Conservation (phyloP, 2,113 vertebrate genomes). For the Morphnarchus princeps region DNA sequence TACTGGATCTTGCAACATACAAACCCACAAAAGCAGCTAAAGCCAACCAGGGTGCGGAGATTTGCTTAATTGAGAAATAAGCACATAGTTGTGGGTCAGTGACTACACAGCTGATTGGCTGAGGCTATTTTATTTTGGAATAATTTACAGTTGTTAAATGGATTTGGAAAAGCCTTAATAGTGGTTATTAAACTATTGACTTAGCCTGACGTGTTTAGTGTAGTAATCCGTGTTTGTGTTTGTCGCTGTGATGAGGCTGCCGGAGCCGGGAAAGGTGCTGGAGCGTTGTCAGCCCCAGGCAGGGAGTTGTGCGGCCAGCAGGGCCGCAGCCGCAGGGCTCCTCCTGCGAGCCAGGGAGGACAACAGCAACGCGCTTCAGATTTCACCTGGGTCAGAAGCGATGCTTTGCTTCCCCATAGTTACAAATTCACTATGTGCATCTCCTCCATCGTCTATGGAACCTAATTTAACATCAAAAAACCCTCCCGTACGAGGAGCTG, state of each 20-base stretch:
- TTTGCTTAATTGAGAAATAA: conserved; percentile 66
- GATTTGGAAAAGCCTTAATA: conserved; percentile 64
- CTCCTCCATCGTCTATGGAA: background rate
- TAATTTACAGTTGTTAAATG: conserved; percentile 67
- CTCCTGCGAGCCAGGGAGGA: background rate
- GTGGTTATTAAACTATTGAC: conserved; percentile 69
- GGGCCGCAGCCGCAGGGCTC: background rate
- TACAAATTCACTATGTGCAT: background rate
- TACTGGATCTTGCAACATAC: background rate
- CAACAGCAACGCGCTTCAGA: background rate
- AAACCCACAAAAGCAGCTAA: background rate
- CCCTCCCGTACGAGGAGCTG: background rate
- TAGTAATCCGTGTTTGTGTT: conserved; percentile 35
- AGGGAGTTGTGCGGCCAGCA: background rate
- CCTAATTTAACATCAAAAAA: background rate
- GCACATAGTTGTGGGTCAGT: conserved; percentile 50
- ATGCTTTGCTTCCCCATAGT: background rate
- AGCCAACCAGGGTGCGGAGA: conserved; percentile 17
- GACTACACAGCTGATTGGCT: conserved; percentile 56
- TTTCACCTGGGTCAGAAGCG: background rate
- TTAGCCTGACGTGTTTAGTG: conserved; percentile 61
- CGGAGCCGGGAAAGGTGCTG: background rate
- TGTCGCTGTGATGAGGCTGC: background rate
- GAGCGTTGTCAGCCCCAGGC: background rate
- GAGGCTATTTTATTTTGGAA: conserved; percentile 52